A percentile compares a stretch with the other conserved stretches of the same genome.
Evolutionary conservation across 64 coral and sea anemone genomes (phyloP).

Genomic region (Stichodactyla mertensii): DNA sequence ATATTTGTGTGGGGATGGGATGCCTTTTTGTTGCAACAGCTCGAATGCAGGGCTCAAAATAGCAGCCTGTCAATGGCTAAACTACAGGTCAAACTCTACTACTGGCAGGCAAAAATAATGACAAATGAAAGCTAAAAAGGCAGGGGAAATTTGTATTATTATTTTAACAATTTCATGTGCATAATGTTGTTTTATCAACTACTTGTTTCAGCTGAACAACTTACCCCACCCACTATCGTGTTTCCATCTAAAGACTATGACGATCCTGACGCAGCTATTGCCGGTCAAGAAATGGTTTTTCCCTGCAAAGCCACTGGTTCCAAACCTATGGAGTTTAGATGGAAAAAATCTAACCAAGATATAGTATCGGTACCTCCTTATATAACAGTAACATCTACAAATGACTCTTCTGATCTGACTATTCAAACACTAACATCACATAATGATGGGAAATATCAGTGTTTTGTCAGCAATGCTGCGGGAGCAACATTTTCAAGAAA

Average conservation of each 20-base stretch:
- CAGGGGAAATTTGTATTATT: too few relatives aligned
- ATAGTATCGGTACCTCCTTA: not conserved
- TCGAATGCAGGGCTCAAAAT: too few relatives aligned
- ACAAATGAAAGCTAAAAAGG: too few relatives aligned
- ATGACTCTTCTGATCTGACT: not conserved
- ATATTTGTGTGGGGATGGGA: too few relatives aligned
- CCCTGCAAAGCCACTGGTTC: not conserved
- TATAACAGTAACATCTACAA: not conserved
- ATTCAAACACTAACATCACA: not conserved
- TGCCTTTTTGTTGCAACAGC: too few relatives aligned
- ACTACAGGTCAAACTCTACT: too few relatives aligned
- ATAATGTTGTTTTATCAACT: not conserved
- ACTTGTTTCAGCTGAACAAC: not conserved
- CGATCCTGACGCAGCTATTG: not conserved
- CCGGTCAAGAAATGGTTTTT: not conserved
- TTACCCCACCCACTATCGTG: not conserved
- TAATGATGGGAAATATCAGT: constrained; percentile 45
- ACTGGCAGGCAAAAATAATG: too few relatives aligned
- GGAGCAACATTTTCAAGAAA: constrained; percentile 34
- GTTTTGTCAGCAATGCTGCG: constrained; percentile 11
- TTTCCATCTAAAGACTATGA: not conserved
- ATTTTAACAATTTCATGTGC: too few relatives aligned
- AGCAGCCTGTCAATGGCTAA: too few relatives aligned
- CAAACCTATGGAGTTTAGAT: not conserved
- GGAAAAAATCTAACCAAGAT: not conserved